Conservation (phyloP, 2,113 vertebrate genomes). For the Eubucco bourcierii region DNA sequence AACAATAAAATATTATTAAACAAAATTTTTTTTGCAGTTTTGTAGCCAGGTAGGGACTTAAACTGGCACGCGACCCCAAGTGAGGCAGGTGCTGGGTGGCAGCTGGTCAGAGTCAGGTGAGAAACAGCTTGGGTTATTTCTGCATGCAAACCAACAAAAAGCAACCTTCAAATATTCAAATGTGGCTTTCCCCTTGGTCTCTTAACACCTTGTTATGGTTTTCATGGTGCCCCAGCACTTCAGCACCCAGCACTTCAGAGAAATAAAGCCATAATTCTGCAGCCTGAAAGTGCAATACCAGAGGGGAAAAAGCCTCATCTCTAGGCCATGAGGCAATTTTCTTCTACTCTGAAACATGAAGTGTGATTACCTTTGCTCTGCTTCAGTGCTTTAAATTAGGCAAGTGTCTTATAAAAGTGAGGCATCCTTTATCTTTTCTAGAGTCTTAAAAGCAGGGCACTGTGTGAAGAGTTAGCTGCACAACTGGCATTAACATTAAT, state of each 20-base stretch:
- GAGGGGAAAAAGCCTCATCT: not conserved
- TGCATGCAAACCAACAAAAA: not conserved
- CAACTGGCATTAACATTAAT: slow-evolving; percentile 55
- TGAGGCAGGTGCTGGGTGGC: not conserved
- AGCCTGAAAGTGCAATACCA: not conserved
- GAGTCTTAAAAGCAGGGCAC: not conserved
- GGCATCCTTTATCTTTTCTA: not conserved
- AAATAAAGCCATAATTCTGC: not conserved
- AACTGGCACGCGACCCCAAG: not conserved
- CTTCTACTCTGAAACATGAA: not conserved
- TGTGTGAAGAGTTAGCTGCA: slow-evolving; percentile 47
- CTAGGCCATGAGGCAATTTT: not conserved
- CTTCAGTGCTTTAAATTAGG: not conserved
- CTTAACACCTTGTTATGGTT: not conserved
- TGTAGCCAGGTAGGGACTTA: not conserved
- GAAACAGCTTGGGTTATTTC: not conserved
- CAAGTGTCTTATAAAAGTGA: not conserved
- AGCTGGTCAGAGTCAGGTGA: not conserved
- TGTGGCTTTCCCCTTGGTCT: not conserved
- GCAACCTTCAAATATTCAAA: not conserved
- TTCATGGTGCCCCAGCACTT: not conserved
- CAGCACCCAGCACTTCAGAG: not conserved
- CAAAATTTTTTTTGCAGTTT: not conserved
- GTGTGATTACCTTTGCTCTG: not conserved
- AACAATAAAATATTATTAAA: not conserved